Evolutionary conservation across 2,797 vertebrate genomes (phyloP), one percentile per base, ranked within the genome.

Genomic region (Vultur gryphus): DNA sequence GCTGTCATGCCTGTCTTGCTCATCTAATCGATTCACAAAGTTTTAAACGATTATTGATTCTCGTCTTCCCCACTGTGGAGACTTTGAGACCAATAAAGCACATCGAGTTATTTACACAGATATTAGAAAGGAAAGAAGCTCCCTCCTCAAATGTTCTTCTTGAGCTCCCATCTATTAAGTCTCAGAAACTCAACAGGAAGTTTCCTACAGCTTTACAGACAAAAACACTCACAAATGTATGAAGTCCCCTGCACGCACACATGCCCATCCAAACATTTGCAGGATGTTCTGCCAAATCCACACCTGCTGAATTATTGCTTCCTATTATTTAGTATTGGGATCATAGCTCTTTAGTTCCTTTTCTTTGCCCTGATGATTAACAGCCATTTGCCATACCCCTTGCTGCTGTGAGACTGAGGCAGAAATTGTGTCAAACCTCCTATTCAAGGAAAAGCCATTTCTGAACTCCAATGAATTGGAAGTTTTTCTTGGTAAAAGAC

Each of bases 21-120:
- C 88, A 93, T 55, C 6, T 12, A 92, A 97, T 88, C 85, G 76
- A 96, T 95, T 95, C 73, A 80, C 83, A 90, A 95, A 94, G 65
- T 93, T 97, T 95, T 92, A 94, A 95, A 96, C 0, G 0, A 84
- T 94, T 93, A 96, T 84, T 90, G 91, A 95, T 96, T 96, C 41
- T 94, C 35, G 67, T 84, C 57, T 86, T 93, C 61, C 48, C 77
- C 44, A 81, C 33, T 76, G 87, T 88, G 77, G 67, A 91, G 81
- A 93, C 58, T 82, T 51, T 72, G 81, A 92, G 65, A 95, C 92
- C 91, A 89, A 49, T 70, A 90, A 90, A 89, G 48, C 70, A 82
- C 70, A 91, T 70, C 46, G 58, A 91, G 69, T 86, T 95, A 89
- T 94, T 95, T 91, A 92, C 70, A 93, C 35, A 64, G 66, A 91